phyloP scores from a whole-genome alignment of 2,113 vertebrate genomes.

The Spilogale gracilis region DNA sequence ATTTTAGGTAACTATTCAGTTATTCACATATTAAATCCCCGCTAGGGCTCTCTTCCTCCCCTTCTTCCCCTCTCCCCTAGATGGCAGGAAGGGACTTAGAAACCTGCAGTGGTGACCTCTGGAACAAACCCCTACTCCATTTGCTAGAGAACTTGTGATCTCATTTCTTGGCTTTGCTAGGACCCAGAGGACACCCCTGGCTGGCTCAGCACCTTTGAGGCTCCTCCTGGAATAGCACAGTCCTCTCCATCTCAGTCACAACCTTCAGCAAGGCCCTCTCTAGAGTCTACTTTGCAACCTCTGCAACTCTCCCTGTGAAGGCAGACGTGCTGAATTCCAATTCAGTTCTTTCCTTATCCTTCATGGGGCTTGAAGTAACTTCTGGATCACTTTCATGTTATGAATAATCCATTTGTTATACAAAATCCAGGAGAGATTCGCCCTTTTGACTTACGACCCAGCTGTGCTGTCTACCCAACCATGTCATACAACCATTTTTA shows the following conservation, averaged over 20 bases:
- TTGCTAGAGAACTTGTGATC: neutral
- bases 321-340: neutral
- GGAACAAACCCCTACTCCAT: neutral
- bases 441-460: neutral
- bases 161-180: neutral
- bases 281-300: neutral
- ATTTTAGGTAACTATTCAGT: neutral
- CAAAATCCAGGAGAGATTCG: neutral
- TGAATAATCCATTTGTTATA: neutral
- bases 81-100: neutral
- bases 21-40: neutral
- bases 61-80: neutral
- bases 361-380: neutral
- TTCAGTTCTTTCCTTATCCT: neutral
- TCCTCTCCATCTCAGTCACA: neutral
- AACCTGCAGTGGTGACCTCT: neutral
- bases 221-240: neutral
- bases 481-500: neutral
- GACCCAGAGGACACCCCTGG: neutral
- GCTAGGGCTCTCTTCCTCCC: neutral
- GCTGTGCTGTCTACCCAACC: neutral
- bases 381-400: neutral
- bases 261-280: neutral
- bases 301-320: neutral
- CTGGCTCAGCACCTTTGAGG: neutral